Evolutionary conservation across 2,113 vertebrate genomes (phyloP), one percentile per base, ranked within the genome.

Genomic region (Lophius piscatorius): DNA sequence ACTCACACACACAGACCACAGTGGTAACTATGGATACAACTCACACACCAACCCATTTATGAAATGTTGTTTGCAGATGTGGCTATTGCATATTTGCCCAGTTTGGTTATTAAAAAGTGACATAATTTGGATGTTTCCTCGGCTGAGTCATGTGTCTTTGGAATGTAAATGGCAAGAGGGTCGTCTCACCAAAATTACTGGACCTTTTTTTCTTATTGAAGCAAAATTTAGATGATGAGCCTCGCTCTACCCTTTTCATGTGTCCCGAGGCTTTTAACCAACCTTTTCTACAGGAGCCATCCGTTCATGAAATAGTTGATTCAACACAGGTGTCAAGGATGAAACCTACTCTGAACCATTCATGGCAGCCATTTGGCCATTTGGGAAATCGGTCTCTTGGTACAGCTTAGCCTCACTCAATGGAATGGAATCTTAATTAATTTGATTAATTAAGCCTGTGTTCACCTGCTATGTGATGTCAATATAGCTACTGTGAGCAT

Each of bases 1-100:
- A 45, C 50, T 54, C 9, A 52, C 11, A 22, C 36, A 63, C 35
- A 31, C 47, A 33, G 13, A 60, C 17, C 40, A 12, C 54, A 34
- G 17, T 23, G 29, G 83, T 83, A 69, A 69, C 80, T 79, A 78
- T 82, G 75, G 84, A 42, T 78, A 85, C 80, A 51, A 13, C 64
- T 55, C 56, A 75, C 61, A 81, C 65, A 74, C 45, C 55, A 52
- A 47, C 26, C 62, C 3, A 44, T 74, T 74, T 66, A 76, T 78
- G 40, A 80, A 72, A 80, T 65, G 60, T 70, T 71, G 59, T 71
- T 63, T 78, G 38, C 48, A 56, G 70, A 72, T 56, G 34, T 45
- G 48, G 73, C 63, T 50, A 9, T 5, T 49, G 45, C 44, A 76
- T 76, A 82, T 71, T 54, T 58, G 36, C 79, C 49, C 39, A 9